These are phyloP conservation scores for Apus apus DNA, from an alignment of 2,113 vertebrate genomes.

Conservation along the genomic window DNA sequence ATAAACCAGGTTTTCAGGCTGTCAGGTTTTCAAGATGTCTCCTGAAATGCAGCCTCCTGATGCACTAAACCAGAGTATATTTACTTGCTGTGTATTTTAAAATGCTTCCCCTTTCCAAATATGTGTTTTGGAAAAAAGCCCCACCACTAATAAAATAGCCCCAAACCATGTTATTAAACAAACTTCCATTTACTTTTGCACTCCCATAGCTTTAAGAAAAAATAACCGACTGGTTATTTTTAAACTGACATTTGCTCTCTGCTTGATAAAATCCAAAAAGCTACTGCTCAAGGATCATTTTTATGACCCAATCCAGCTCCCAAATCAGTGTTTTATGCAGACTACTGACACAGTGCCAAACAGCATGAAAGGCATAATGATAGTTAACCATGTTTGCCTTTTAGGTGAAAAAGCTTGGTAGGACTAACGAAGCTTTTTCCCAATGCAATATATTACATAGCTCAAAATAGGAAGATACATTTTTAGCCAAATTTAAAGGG, in stretches of 20 bases:
- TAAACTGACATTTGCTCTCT: not conserved
- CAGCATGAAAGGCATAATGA: not conserved
- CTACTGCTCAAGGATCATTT: not conserved
- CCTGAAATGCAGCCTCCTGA: not conserved
- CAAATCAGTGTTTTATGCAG: not conserved
- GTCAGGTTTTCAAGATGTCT: not conserved
- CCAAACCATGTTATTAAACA: not conserved
- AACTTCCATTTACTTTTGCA: not conserved
- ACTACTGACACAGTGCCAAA: not conserved
- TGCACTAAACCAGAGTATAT: not conserved
- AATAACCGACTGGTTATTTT: not conserved
- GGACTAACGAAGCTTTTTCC: not conserved
- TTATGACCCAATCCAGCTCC: not conserved
- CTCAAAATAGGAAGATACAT: not conserved
- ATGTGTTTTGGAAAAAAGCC: not conserved
- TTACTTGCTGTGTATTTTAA: not conserved
- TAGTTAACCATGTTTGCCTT: constrained; percentile 15
- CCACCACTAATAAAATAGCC: not conserved
- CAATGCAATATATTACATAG: not conserved
- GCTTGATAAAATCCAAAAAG: not conserved
- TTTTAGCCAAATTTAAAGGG: not conserved
- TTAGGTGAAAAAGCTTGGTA: constrained; percentile 4
- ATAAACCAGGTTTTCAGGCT: not conserved
- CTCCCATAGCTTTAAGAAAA: not conserved
- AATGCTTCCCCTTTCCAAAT: not conserved